Percentiles rank a stretch among this genome's conserved stretches.
These are phyloP conservation scores for Podarcis siculus DNA, from an alignment of 2,797 vertebrate species.

Conservation along the genomic window DNA sequence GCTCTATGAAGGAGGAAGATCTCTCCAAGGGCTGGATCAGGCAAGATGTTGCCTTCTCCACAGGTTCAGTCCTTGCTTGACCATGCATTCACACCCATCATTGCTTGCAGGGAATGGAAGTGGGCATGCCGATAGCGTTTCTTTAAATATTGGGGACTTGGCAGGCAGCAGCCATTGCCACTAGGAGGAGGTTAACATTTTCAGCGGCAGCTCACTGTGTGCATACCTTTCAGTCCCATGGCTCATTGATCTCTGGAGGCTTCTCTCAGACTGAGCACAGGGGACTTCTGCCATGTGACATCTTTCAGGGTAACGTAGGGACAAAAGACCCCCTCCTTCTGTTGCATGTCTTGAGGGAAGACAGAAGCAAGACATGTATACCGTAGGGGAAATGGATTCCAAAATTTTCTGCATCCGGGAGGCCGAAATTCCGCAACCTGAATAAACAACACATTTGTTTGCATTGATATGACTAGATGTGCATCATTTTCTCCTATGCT, in stretches of 20 bases:
- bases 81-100: background rate
- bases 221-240: background rate
- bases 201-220: background rate
- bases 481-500: background rate
- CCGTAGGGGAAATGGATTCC: background rate
- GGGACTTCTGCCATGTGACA: too few relatives aligned
- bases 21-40: background rate
- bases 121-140: background rate
- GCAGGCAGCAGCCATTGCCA: background rate
- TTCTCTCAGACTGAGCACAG: background rate
- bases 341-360: background rate
- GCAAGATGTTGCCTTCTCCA: background rate
- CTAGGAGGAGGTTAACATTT: too few relatives aligned
- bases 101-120: background rate
- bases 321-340: too few relatives aligned
- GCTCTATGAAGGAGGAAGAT: background rate
- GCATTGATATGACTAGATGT: background rate
- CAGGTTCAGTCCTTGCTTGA: background rate
- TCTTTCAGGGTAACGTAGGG: too few relatives aligned
- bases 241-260: background rate
- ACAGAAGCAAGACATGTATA: background rate
- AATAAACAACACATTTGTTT: background rate
- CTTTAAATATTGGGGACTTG: background rate
- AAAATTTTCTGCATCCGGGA: background rate
- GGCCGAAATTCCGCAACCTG: background rate